Base-by-base conservation (phyloP, 1,140 invertebrate genomes). In the Phortica variegata region DNA sequence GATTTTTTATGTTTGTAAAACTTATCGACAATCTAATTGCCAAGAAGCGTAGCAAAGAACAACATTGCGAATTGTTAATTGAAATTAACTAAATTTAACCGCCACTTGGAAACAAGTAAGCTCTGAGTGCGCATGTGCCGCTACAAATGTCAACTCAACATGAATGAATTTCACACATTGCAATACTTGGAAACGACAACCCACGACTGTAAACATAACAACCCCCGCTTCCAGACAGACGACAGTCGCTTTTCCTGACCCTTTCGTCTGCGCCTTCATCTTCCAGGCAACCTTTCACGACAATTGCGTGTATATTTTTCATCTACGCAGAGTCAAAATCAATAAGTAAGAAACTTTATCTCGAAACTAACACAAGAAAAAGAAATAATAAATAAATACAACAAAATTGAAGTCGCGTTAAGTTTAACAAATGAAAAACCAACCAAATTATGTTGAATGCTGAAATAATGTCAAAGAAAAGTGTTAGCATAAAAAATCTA, bases 241-340 rank as follows among this genome's bases (percentile, higher is more conserved):
- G n/a, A n/a, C n/a, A n/a, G n/a, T n/a, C n/a, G n/a, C n/a, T n/a
- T n/a, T n/a, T n/a, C n/a, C n/a, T 23, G 15, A 16, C 52, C 43
- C 29, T 37, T 9, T 23, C 20, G 39, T 39, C 46, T 32, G n/a
- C 34, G 31, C 46, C 31, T n/a, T n/a, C n/a, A n/a, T n/a, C n/a
- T n/a, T n/a, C n/a, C 37, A 34, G 36, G 41, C 51, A 52, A 50
- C 61, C 53, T 50, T 39, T 65, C 53, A 60, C 54, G 56, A 56
- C 57, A 44, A 40, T 54, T 60, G 49, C 41, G 49, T 44, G 52
- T 16, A 57, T 52, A 60, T 57, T 54, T 29, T 51, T 36, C 39
- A 57, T 52, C 51, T 49, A 72, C 58, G 60, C 54, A 55, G 60
- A 71, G 61, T 60, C 61, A 61, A 66, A 73, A 73, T 73, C 69